phyloP scores from a whole-genome alignment of 2,888 invertebrate species.

The Idaea biselata region DNA sequence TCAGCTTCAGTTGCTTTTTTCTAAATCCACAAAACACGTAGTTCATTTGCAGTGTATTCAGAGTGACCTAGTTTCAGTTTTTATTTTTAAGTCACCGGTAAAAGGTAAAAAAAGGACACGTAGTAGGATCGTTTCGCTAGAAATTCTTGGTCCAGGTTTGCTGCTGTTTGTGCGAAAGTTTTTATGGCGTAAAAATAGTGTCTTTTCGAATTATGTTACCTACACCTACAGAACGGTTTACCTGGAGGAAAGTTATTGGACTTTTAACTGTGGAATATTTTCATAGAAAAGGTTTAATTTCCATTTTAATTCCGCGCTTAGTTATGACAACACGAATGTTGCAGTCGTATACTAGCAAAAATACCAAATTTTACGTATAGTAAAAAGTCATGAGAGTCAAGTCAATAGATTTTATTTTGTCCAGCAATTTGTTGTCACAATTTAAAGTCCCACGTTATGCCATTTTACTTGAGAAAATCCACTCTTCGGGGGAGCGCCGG shows the following conservation, averaged over 20 bases:
- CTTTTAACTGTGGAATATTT: not conserved
- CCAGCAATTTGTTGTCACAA: too few relatives aligned
- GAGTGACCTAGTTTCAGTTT: constrained; percentile 44
- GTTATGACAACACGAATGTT: too few relatives aligned
- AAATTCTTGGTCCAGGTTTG: constrained; percentile 4
- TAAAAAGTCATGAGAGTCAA: too few relatives aligned
- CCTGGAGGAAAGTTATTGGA: not conserved
- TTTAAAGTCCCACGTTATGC: too few relatives aligned
- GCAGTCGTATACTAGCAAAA: too few relatives aligned
- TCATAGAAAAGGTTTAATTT: too few relatives aligned
- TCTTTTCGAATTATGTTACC: constrained; percentile 2
- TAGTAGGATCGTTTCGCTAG: not conserved
- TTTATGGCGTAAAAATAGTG: not conserved
- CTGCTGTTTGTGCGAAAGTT: not conserved
- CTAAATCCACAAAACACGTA: constrained; percentile 31
- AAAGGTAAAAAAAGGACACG: constrained; percentile 22
- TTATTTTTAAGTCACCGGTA: constrained; percentile 29
- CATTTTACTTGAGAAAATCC: too few relatives aligned
- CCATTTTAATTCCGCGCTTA: too few relatives aligned
- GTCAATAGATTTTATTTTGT: too few relatives aligned
- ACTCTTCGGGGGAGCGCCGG: too few relatives aligned
- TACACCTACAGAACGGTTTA: not conserved
- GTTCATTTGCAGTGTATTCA: constrained; percentile 51
- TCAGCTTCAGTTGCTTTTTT: constrained; percentile 18
- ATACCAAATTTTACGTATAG: too few relatives aligned